Evolutionary conservation across 2,888 invertebrate species (phyloP), one percentile per base, ranked within the genome.

Genomic region (Dione vanillae): DNA sequence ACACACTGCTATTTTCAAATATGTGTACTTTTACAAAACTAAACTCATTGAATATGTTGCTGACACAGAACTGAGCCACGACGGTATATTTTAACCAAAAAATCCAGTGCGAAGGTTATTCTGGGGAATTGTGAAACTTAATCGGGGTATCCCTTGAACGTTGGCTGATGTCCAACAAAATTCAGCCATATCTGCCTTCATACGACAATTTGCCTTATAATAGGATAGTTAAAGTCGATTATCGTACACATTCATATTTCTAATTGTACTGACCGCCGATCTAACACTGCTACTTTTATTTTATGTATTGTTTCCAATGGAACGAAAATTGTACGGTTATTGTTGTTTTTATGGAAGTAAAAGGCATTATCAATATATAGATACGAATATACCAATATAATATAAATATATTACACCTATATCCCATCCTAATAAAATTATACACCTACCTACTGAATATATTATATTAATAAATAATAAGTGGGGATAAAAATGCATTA

Each of bases 61-160:
- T 45, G 27, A 61, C 10, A 11, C 35, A n/a, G 8, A 61, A 35
- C 35, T 43, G 45, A 43, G 10, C 45, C 11, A 12, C 9, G 27
- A 20, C 27, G 11, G 1, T 45, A 72, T 72, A 68, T 72, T 74
- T 74, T 70, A 69, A 72, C 69, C 67, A 45, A 70, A 71, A 74
- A 74, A 74, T 67, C 69, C 69, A 70, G 54, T 58, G 51, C 70
- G 64, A 70, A 70, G 74, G 70, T 74, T 74, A 68, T 72, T 72
- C 72, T 64, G 58, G 67, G 45, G 72, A 70, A 68, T 70, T 74
- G 74, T 70, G 72, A 72, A 72, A 74, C 72, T 72, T 74, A 72
- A 74, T 74, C 70, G 67, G 68, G 49, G 66, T 65, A 66, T 68
- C 68, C 70, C 70, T 69, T 52, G 72, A 65, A 69, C 49, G 58